Evolutionary conservation across 2,888 invertebrate species (phyloP), one percentile per base, ranked within the genome.

Genomic region (Ecliptopera silaceata): DNA sequence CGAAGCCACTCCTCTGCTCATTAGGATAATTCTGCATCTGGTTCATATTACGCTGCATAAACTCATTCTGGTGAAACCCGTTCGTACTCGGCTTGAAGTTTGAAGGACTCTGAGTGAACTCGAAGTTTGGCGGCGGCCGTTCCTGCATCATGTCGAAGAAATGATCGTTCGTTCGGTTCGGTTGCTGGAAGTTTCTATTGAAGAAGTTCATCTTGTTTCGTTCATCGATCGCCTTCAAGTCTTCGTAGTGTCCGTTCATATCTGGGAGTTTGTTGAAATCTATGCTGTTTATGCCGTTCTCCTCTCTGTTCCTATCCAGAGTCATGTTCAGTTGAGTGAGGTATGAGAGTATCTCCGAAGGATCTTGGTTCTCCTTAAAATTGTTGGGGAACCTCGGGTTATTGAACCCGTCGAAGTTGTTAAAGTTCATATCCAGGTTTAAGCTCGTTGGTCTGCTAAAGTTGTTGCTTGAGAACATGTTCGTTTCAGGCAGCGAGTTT

Each of bases 401-500:
- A 53, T 79, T 75, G 64, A 74, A 72, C 29, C 72, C 70, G 0
- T 89, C 86, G 45, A 70, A 86, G 53, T 79, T 87, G 32, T 82
- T 85, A 63, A 72, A 86, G 58, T 80, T 86, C 77, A 84, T 79
- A 48, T 88, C 89, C 52, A 90, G 66, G 57, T 88, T 88, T 1
- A 89, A 74, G 66, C 89, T 90, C 68, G 82, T 88, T 0, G 89
- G 88, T 62, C 89, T 71, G 50, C 76, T 82, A 62, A 70, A 87
- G 50, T 81, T 82, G 61, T 79, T 85, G 17, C 68, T 64, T 12
- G 75, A 57, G 65, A 84, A 90, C 78, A 86, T 80, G 43, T 80
- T 87, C 0, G 82, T 68, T 53, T 91, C 89, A 1, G 88, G 88
- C 32, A 90, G 65, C 1, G 90, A 88, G 68, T 86, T 88, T 77